Evolutionary conservation across 2,888 invertebrate genomes (phyloP).

Genomic region (Ariolimax columbianus): DNA sequence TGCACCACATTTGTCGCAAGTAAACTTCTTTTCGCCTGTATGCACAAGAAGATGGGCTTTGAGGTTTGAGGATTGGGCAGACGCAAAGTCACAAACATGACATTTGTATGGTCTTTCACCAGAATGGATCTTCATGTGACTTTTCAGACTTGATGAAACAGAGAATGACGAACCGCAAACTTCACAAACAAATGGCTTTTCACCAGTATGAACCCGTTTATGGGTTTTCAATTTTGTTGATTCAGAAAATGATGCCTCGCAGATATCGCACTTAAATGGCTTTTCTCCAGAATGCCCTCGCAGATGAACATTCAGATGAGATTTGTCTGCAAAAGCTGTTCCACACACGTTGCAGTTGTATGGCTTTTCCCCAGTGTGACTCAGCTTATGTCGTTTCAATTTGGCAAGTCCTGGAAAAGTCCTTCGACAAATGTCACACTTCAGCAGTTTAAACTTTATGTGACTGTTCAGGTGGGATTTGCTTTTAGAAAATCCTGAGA

Average conservation of each 20-base stretch:
- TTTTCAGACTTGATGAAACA: constrained; percentile 32
- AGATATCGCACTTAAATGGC: constrained; percentile 48
- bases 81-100: constrained; percentile 47
- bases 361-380: constrained; percentile 42
- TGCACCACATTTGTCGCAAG: constrained; percentile 47
- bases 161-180: constrained; percentile 27
- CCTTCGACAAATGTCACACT: constrained; percentile 36
- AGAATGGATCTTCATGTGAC: constrained; percentile 50
- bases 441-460: constrained; percentile 24
- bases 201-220: constrained; percentile 28
- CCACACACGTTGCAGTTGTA: constrained; percentile 40
- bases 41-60: constrained; percentile 44
- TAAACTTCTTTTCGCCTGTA: constrained; percentile 43
- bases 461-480: constrained; percentile 43
- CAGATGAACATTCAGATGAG: constrained; percentile 43
- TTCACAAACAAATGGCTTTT: constrained; percentile 45
- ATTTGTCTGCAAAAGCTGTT: constrained; percentile 37
- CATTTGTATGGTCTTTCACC: constrained; percentile 45
- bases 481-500: not conserved
- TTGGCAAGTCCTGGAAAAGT: constrained; percentile 32
- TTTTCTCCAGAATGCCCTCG: constrained; percentile 47
- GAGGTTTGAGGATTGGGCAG: constrained; percentile 40
- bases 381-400: constrained; percentile 24
- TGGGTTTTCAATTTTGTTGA: constrained; percentile 47
- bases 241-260: constrained; percentile 44